Percentiles rank a stretch among this genome's conserved stretches.
Conservation (phyloP, 2,888 invertebrate species). For the Cylloceria caligata region DNA sequence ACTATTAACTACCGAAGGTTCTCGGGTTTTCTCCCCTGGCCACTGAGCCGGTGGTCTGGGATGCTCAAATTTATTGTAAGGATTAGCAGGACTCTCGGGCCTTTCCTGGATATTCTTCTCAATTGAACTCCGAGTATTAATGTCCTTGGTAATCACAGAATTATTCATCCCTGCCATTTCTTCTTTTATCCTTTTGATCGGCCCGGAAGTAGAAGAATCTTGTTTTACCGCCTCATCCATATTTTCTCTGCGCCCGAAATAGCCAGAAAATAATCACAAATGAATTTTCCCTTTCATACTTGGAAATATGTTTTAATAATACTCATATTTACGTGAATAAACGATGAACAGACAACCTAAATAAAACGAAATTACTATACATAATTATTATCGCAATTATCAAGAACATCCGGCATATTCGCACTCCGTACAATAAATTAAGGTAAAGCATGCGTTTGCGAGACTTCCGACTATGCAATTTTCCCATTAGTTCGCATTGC, state of each 20-base stretch:
- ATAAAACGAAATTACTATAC: too few species aligned
- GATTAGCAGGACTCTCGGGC: constrained; percentile 75
- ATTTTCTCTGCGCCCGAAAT: constrained; percentile 34
- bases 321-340: neutral
- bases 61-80: constrained; percentile 75
- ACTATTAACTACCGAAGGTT: constrained; percentile 62
- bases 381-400: constrained; percentile 18
- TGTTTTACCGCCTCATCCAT: constrained; percentile 33
- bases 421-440: constrained; percentile 2
- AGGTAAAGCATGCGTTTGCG: neutral
- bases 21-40: constrained; percentile 64
- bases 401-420: neutral
- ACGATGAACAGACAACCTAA: too few species aligned
- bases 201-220: neutral
- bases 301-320: neutral
- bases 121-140: constrained; percentile 23
- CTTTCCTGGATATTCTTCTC: constrained; percentile 49
- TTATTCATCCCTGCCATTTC: constrained; percentile 28
- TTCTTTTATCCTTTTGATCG: constrained; percentile 26
- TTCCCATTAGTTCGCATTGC: neutral
- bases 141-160: constrained; percentile 3
- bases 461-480: neutral
- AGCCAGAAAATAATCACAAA: neutral
- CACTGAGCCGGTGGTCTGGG: constrained; percentile 69
- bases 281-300: neutral